A percentile compares a stretch with the other conserved stretches of the same genome.
phyloP scores from a whole-genome alignment of 2,113 vertebrate genomes.

The Pogonocichla stellata region DNA sequence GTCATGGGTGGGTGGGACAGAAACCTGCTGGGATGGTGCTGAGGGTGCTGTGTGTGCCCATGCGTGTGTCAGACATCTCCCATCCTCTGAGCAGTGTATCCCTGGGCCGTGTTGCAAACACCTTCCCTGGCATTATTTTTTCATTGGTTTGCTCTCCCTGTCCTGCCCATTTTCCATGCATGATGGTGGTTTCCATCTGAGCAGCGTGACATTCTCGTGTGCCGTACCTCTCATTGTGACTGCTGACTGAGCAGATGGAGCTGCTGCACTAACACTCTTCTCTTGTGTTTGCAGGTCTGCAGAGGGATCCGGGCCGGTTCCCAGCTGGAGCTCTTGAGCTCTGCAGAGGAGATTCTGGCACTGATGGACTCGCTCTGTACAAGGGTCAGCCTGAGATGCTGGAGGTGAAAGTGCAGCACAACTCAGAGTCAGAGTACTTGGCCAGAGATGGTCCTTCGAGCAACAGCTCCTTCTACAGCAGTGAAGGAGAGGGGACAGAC shows the following conservation, averaged over 20 bases:
- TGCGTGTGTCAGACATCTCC: constrained; percentile 55
- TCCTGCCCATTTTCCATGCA: constrained; percentile 60
- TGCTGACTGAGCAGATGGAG: not conserved
- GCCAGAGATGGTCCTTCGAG: constrained; percentile 74
- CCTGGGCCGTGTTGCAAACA: not conserved
- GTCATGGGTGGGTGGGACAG: not conserved
- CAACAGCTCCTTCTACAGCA: constrained; percentile 89
- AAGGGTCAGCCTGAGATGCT: not conserved
- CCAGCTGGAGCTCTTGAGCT: constrained; percentile 55
- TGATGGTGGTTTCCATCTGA: constrained; percentile 43
- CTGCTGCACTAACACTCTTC: constrained; percentile 28
- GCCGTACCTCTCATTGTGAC: fast-evolving
- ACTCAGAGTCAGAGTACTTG: constrained; percentile 59
- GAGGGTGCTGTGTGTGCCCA: constrained; percentile 20
- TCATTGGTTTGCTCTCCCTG: not conserved
- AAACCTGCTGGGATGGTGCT: not conserved
- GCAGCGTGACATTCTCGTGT: not conserved
- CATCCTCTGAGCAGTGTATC: constrained; percentile 36
- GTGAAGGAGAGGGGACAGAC: constrained; percentile 85
- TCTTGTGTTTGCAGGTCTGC: constrained; percentile 71
- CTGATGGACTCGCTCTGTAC: constrained; percentile 35
- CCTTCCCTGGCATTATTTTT: constrained; percentile 26
- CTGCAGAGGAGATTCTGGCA: not conserved
- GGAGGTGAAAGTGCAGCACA: constrained; percentile 46
- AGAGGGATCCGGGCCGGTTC: constrained; percentile 56